Evolutionary conservation across 2,888 invertebrate genomes (phyloP).

Genomic region (Liodrosophila aerea): DNA sequence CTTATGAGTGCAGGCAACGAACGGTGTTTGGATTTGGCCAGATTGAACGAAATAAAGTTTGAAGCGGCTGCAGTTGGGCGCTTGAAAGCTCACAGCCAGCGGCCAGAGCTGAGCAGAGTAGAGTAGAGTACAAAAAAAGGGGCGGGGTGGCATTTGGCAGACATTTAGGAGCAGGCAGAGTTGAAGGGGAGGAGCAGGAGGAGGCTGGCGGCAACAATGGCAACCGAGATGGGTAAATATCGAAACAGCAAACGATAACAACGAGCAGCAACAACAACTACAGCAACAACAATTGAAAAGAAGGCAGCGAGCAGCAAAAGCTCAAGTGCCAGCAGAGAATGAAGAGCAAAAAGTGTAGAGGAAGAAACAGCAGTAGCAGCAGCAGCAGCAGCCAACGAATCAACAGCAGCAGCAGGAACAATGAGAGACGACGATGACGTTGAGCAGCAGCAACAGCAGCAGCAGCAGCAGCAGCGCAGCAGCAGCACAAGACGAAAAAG

Average conservation of each 20-base stretch:
- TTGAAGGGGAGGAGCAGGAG: neutral
- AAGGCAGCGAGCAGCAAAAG: constrained; percentile 60
- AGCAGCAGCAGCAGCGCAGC: constrained; percentile 19
- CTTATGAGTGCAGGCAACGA: constrained; percentile 26
- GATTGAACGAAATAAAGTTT: constrained; percentile 39
- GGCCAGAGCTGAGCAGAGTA: too few relatives aligned
- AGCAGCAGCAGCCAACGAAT: constrained; percentile 50
- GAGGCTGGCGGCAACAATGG: constrained; percentile 23
- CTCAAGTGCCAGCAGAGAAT: constrained; percentile 50
- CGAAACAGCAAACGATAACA: constrained; percentile 66
- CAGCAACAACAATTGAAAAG: constrained; percentile 57
- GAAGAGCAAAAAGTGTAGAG: constrained; percentile 6
- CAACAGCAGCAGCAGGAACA: constrained; percentile 54
- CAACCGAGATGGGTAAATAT: constrained; percentile 51
- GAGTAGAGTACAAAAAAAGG: too few relatives aligned
- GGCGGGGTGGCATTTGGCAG: constrained; percentile 65
- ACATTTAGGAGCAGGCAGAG: constrained; percentile 38
- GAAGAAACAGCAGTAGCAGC: constrained; percentile 17
- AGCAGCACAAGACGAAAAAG: constrained; percentile 60
- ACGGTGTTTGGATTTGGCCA: constrained; percentile 40
- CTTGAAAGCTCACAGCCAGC: constrained; percentile 52
- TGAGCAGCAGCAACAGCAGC: constrained; percentile 41
- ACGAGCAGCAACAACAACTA: constrained; percentile 26
- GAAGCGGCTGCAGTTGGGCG: constrained; percentile 35
- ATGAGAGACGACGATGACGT: constrained; percentile 53